Conservation (phyloP, 2,888 invertebrate genomes). For the Trachelus iudaicus region DNA sequence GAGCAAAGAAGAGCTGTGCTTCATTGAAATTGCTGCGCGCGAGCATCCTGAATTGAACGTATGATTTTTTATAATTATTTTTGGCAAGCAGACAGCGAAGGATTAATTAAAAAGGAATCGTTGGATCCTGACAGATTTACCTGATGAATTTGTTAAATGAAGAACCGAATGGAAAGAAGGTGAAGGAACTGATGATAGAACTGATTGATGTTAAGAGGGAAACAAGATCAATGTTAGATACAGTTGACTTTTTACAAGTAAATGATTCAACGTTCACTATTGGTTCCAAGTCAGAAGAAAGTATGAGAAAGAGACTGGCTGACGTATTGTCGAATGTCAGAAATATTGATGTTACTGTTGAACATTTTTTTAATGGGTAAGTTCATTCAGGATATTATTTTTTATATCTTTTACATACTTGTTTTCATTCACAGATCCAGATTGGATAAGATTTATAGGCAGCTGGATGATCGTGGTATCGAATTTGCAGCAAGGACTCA, state of each 20-base stretch:
- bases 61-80: conserved; percentile 9
- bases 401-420: background rate
- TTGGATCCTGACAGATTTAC: conserved; percentile 32
- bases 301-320: conserved; percentile 29
- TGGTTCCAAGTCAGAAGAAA: conserved; percentile 18
- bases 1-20: conserved; percentile 46
- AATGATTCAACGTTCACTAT: background rate
- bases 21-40: conserved; percentile 49
- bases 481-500: conserved; percentile 52
- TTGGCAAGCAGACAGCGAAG: background rate
- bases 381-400: conserved; percentile 4
- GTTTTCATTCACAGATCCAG: conserved; percentile 35
- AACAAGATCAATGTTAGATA: background rate
- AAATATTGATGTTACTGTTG: conserved; percentile 38
- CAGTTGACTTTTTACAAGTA: background rate
- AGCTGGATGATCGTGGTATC: conserved; percentile 36
- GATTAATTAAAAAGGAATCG: background rate
- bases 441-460: conserved; percentile 31
- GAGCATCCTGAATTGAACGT: conserved; percentile 47
- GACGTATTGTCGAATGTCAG: conserved; percentile 38
- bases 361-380: conserved; percentile 49
- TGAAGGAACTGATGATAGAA: background rate
- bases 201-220: background rate
- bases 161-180: background rate
- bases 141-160: conserved; percentile 39